A percentile compares a stretch with the other conserved stretches of the same genome.
Evolutionary conservation across 2,888 invertebrate species (phyloP).

Genomic region (Nezara viridula): DNA sequence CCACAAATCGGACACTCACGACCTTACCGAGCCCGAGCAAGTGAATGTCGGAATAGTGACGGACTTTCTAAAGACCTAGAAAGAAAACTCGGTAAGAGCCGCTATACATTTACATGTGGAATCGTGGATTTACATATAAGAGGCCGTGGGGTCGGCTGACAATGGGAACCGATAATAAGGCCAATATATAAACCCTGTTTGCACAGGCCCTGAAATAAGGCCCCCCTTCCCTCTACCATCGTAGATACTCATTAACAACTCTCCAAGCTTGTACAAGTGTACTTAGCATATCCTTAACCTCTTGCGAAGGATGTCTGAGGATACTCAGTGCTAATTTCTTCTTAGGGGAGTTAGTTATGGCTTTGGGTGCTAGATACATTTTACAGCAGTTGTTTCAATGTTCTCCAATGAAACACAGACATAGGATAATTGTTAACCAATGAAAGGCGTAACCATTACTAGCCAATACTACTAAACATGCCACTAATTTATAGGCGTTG

Average conservation of each 20-base stretch:
- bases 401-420: neutral
- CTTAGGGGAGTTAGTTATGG: neutral
- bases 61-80: constrained; percentile 39
- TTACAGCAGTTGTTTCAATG: neutral
- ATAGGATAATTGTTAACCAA: neutral
- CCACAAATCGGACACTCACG: neutral
- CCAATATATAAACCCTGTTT: constrained; percentile 29
- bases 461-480: neutral
- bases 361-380: neutral
- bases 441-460: neutral
- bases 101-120: constrained; percentile 12
- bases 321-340: neutral
- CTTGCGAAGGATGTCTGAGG: neutral
- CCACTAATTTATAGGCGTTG: neutral
- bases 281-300: neutral
- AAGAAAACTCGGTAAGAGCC: constrained; percentile 7
- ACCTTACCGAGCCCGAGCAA: neutral
- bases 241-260: neutral
- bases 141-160: neutral
- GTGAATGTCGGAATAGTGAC: neutral
- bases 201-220: neutral
- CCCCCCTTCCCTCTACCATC: neutral
- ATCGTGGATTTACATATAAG: constrained; percentile 15
- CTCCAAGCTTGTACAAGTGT: neutral
- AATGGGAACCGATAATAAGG: constrained; percentile 15